A percentile compares a stretch with the other conserved stretches of the same genome.
Conservation (phyloP, 2,888 invertebrate species). For the Agonum fuliginosum region DNA sequence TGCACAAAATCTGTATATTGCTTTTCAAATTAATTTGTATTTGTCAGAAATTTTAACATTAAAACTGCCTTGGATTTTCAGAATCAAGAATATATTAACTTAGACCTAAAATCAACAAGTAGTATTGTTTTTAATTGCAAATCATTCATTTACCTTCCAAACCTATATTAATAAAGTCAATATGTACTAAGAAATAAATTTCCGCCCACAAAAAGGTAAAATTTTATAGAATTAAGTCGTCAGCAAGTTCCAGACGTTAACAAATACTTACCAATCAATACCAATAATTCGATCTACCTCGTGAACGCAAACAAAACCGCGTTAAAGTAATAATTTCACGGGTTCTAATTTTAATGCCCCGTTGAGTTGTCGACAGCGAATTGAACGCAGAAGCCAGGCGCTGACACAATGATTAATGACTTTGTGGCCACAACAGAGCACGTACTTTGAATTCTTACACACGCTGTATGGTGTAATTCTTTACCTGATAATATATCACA, state of each 20-base stretch:
- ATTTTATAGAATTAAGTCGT: background rate
- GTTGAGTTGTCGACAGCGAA: background rate
- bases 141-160: too few relatives aligned
- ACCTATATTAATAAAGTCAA: too few relatives aligned
- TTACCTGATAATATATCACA: conserved; percentile 37
- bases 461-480: conserved; percentile 33
- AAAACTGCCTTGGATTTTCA: too few relatives aligned
- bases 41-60: too few relatives aligned
- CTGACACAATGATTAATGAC: conserved; percentile 37
- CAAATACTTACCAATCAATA: conserved; percentile 14
- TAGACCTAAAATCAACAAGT: too few relatives aligned
- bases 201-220: too few relatives aligned
- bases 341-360: background rate
- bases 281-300: background rate
- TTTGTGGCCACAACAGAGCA: background rate
- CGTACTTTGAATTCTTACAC: conserved; percentile 32
- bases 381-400: conserved; percentile 10
- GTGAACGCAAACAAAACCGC: background rate
- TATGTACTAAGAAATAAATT: too few relatives aligned
- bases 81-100: too few relatives aligned
- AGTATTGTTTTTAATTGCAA: too few relatives aligned
- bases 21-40: too few relatives aligned
- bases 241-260: background rate
- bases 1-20: too few relatives aligned
- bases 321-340: conserved; percentile 35